These are phyloP conservation scores for Aphis gossypii DNA, from an alignment of 1,140 invertebrate genomes.

Conservation along the genomic window DNA sequence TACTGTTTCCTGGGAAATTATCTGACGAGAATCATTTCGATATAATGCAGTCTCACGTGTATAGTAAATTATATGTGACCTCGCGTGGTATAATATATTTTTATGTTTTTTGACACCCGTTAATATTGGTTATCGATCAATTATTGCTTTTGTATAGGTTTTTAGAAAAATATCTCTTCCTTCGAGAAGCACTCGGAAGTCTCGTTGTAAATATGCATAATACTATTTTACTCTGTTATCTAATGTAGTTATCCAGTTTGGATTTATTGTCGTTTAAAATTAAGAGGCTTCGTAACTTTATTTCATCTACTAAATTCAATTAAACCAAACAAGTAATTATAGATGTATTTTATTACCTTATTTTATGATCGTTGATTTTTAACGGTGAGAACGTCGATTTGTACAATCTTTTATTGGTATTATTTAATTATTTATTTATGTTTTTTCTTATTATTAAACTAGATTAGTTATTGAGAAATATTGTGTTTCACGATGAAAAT, in stretches of 20 bases:
- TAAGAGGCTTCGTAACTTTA: background rate
- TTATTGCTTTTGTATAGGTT: background rate
- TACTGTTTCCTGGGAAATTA: background rate
- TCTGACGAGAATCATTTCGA: background rate
- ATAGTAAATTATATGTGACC: background rate
- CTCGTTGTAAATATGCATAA: background rate
- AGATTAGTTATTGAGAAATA: constrained; percentile 9
- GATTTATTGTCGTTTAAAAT: background rate
- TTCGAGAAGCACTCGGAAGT: background rate
- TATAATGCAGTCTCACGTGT: background rate
- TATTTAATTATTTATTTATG: background rate
- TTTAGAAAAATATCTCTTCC: background rate
- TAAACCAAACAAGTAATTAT: background rate
- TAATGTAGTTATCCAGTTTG: background rate
- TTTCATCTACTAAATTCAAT: background rate
- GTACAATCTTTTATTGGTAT: background rate
- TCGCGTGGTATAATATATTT: background rate
- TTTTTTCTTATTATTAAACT: background rate
- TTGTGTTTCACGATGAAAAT: background rate
- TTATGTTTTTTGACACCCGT: background rate
- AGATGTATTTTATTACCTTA: background rate
- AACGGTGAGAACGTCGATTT: background rate
- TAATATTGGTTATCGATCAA: background rate
- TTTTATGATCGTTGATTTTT: background rate
- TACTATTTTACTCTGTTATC: background rate